phyloP scores from a whole-genome alignment of 2,797 vertebrate species.

The Tinamus major region DNA sequence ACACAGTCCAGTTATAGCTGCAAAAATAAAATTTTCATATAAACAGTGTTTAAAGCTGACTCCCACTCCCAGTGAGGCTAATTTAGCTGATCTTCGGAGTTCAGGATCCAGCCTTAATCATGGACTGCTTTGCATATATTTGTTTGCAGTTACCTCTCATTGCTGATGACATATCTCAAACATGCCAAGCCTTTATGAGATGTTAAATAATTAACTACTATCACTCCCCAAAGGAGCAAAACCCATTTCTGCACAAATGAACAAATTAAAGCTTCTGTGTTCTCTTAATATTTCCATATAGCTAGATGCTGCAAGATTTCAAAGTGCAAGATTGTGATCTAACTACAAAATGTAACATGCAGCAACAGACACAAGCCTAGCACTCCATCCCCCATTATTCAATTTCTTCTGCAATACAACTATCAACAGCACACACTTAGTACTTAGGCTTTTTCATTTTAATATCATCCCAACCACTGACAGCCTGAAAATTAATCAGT shows the following conservation, averaged over 20 bases:
- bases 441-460: slow-evolving; percentile 52
- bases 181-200: neutral
- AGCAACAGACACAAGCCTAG: neutral
- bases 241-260: neutral
- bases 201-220: neutral
- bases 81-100: neutral
- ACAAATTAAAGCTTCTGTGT: neutral
- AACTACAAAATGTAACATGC: neutral
- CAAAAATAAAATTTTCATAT: neutral
- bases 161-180: neutral
- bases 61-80: neutral
- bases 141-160: neutral
- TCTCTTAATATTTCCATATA: neutral
- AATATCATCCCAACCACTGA: slow-evolving; percentile 54
- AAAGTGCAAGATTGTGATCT: neutral
- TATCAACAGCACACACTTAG: neutral
- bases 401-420: neutral
- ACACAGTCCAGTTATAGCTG: neutral
- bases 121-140: neutral
- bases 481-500: slow-evolving; percentile 42
- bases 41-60: neutral
- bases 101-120: neutral
- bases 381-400: neutral
- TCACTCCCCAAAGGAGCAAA: neutral
- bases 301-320: neutral